Conservation (phyloP, 2,888 invertebrate species). For the Eilema depressum region DNA sequence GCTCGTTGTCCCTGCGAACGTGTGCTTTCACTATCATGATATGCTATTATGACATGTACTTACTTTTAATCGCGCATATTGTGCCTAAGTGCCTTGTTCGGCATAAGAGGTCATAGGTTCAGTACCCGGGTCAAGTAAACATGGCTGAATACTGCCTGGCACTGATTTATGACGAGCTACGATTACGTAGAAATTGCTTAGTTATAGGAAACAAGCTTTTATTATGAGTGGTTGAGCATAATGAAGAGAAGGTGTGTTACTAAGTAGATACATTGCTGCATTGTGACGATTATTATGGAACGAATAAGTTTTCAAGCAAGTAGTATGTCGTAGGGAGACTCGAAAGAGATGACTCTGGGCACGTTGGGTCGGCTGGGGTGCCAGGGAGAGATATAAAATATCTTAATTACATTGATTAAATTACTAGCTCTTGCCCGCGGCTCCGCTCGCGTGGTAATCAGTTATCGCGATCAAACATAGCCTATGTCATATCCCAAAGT, state of each 20-base stretch:
- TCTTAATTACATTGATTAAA: no score
- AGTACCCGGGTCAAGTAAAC: constrained; percentile 52
- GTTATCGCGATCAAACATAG: no score
- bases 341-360: no score
- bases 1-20: constrained; percentile 46
- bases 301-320: neutral
- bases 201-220: constrained; percentile 30
- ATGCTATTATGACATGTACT: constrained; percentile 52
- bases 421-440: no score
- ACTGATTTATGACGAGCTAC: constrained; percentile 46
- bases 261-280: neutral
- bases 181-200: constrained; percentile 46
- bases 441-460: no score
- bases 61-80: constrained; percentile 57
- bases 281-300: neutral
- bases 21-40: constrained; percentile 55
- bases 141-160: constrained; percentile 47
- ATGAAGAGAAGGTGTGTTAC: neutral
- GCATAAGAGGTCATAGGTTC: constrained; percentile 49
- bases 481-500: no score
- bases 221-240: constrained; percentile 25
- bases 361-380: no score
- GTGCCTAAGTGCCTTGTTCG: constrained; percentile 55
- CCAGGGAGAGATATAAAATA: no score
- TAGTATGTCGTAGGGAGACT: neutral